Evolutionary conservation across 2,797 vertebrate genomes (phyloP), one percentile per base, ranked within the genome.

Genomic region (Micropoecilia bifurca): DNA sequence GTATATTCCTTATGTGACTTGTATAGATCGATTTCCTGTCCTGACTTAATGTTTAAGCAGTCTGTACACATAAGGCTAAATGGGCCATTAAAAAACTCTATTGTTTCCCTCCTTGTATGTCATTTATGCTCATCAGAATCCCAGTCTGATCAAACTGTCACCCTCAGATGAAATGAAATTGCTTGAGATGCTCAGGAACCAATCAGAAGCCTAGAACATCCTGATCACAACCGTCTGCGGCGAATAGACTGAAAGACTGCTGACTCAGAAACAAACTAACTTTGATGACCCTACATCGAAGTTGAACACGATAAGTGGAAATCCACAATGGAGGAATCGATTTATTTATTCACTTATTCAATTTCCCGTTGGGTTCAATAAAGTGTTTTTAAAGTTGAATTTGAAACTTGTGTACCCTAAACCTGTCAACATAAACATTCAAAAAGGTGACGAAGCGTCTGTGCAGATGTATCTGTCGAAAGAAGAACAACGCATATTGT

Each of bases 401-500:
- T 9, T 59, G 12, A 59, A 59, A 59, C 13, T 30, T 6, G 57
- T 59, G 57, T 30, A 59, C 28, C 4, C 28, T 28, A 59, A 28
- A 28, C 13, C 8, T 28, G 57, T 59, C 30, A 59, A 59, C 28
- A 59, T 16, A 13, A 28, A 16, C n/a, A 59, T n/a, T 25, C 25
- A 55, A 10, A 55, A 25, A 8, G 25, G 25, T 16, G 57, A 59
- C 14, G n/a, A 14, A 59, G 28, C 4, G 4, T 16, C 57, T 59
- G 57, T 5, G n/a, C 28, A 59, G 14, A 61, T 7, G 13, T 14
- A 73, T 83, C 55, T 73, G 53, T 61, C 73, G 36, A 6, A 75
- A 76, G 59, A 68, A 50, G 53, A 77, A 28, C 48, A 77, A 47
- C 61, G 82, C 81, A 79, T 80, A 47, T 73, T 76, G 57, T 78